phyloP scores from a whole-genome alignment of 1,140 invertebrate species.

The Drosophila baimaii region DNA sequence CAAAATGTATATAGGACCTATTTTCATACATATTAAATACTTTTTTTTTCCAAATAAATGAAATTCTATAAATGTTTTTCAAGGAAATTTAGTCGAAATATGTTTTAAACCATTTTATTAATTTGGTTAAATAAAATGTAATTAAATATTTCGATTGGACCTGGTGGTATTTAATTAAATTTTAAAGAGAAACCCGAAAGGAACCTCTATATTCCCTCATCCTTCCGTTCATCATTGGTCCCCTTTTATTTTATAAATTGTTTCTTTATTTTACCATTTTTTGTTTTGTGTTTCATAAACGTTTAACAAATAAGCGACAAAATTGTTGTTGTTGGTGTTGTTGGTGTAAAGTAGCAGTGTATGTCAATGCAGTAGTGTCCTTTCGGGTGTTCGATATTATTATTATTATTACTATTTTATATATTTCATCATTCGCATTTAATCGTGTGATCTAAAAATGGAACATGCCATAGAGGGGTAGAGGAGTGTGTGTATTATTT shows the following conservation, averaged over 20 bases:
- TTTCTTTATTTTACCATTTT: constrained; percentile 66
- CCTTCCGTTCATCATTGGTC: no score
- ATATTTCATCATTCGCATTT: constrained; percentile 59
- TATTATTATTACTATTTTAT: no score
- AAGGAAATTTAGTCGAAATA: no score
- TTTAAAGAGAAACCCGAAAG: no score
- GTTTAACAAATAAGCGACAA: constrained; percentile 58
- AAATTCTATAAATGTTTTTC: no score
- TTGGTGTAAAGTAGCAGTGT: constrained; percentile 3
- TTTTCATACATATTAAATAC: no score
- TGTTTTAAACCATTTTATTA: no score
- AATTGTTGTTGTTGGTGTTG: constrained; percentile 12
- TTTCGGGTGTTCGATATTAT: constrained; percentile 16
- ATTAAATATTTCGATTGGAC: no score
- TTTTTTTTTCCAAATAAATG: no score
- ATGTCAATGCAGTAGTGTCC: constrained; percentile 6
- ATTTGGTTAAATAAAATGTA: no score
- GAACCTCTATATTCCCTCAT: neutral
- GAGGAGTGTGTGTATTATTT: constrained; percentile 33
- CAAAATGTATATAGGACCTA: no score
- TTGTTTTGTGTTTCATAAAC: constrained; percentile 59
- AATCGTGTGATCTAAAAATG: constrained; percentile 33
- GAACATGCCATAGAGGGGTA: constrained; percentile 14
- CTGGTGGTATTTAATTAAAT: no score
- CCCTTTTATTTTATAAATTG: constrained; percentile 34